Conservation (phyloP, 2,888 invertebrate species). For the Amiota communis region DNA sequence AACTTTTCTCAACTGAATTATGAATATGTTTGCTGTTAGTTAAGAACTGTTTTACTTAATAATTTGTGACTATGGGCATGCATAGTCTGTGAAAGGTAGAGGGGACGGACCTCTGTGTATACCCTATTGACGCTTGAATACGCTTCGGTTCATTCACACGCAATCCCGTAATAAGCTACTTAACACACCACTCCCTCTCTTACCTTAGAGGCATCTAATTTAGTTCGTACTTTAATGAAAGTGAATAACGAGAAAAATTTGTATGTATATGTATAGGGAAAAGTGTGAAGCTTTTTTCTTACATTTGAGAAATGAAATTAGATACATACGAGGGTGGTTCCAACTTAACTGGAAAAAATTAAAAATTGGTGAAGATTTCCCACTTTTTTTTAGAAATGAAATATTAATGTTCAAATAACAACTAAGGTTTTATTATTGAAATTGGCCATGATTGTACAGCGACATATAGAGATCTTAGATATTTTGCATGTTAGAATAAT, state of each 20-base stretch:
- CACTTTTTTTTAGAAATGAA: no score
- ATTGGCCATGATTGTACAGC: no score
- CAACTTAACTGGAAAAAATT: no score
- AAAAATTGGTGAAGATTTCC: no score
- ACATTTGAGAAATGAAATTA: no score
- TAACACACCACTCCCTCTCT: neutral
- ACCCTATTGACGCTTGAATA: conserved; percentile 10
- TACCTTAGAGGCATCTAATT: neutral
- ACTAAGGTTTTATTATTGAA: no score
- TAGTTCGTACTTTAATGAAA: conserved; percentile 2
- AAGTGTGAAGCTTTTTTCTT: neutral
- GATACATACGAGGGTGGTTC: no score
- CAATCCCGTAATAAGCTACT: conserved; percentile 16
- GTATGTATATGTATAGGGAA: neutral
- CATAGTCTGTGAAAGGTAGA: neutral
- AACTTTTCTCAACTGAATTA: conserved; percentile 20
- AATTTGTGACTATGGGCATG: neutral
- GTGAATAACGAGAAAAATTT: neutral
- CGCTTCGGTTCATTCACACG: conserved; percentile 18
- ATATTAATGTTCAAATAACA: no score
- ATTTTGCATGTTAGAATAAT: no score
- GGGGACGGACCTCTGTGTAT: neutral
- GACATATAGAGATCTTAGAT: no score
- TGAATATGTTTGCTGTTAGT: neutral
- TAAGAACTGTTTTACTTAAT: neutral